A percentile compares a stretch with the other conserved stretches of the same genome.
These are phyloP conservation scores for Sceloporus undulatus DNA, from an alignment of 2,113 vertebrate species.

Conservation along the genomic window DNA sequence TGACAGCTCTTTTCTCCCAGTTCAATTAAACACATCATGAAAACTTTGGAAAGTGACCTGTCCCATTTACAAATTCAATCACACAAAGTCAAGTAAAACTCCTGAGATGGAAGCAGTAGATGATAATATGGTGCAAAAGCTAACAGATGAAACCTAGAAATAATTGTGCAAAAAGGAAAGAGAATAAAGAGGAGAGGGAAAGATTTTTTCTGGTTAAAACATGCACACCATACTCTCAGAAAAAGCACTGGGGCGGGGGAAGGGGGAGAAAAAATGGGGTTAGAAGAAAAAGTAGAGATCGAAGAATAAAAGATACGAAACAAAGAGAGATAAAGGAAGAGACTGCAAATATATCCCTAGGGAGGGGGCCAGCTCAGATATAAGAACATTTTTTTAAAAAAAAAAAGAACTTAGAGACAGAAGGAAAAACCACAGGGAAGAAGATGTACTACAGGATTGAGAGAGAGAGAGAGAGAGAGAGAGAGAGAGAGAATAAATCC, in stretches of 20 bases:
- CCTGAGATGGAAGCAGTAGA: neutral
- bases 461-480: conserved; percentile 52
- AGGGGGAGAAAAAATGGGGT: neutral
- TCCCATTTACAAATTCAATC: conserved; percentile 2
- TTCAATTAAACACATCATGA: neutral
- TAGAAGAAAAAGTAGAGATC: conserved; percentile 8
- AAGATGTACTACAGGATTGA: conserved; percentile 69
- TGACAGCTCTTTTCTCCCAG: neutral
- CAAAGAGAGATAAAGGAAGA: conserved; percentile 9
- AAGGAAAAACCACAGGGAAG: conserved; percentile 76
- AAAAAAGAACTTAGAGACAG: conserved; percentile 68
- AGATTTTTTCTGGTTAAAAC: neutral
- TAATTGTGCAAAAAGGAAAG: conserved; percentile 23
- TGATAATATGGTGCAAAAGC: neutral
- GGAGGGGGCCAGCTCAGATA: conserved; percentile 51
- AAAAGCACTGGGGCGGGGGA: conserved; percentile 22
- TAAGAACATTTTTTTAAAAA: conserved; percentile 59
- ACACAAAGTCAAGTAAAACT: conserved; percentile 10
- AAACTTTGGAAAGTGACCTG: neutral
- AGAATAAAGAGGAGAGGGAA: conserved; percentile 16
- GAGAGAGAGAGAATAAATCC: conserved; percentile 49
- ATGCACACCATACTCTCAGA: neutral
- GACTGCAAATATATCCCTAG: conserved; percentile 47
- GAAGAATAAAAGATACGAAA: neutral
- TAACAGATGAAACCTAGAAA: neutral